Conservation (phyloP, 2,888 invertebrate species). For the Thymelicus sylvestris region DNA sequence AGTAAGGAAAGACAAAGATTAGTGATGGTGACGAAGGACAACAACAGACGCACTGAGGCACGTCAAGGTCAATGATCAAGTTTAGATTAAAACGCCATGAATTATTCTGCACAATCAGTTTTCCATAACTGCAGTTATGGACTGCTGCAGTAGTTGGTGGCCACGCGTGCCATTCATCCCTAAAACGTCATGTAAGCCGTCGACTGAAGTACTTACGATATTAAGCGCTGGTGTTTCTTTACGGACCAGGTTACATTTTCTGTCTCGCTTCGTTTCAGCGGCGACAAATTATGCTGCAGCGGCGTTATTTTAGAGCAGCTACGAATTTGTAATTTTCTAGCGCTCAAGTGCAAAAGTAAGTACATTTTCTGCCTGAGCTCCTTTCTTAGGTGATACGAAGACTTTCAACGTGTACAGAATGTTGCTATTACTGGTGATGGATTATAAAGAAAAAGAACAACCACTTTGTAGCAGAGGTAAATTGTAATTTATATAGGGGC, state of each 20-base stretch:
- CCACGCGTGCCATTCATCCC: not conserved
- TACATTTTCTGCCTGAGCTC: conserved; percentile 10
- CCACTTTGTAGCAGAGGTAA: not conserved
- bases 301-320: conserved; percentile 9
- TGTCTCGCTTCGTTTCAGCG: conserved; percentile 6
- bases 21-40: too few species aligned
- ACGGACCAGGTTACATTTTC: conserved; percentile 9
- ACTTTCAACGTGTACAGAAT: conserved; percentile 2
- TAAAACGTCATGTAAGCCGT: not conserved
- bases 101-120: not conserved
- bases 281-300: conserved; percentile 7
- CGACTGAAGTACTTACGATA: not conserved
- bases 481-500: too few species aligned
- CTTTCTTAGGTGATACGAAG: conserved; percentile 7
- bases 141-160: not conserved
- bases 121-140: not conserved
- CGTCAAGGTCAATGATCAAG: not conserved
- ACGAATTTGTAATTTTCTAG: conserved; percentile 9
- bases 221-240: conserved; percentile 9
- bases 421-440: not conserved
- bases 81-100: not conserved
- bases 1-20: too few species aligned
- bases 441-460: not conserved
- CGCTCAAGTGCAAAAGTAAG: conserved; percentile 11
- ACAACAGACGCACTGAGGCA: not conserved